These are phyloP conservation scores for Drosophila formosana DNA, from an alignment of 2,888 invertebrate species.

Conservation along the genomic window DNA sequence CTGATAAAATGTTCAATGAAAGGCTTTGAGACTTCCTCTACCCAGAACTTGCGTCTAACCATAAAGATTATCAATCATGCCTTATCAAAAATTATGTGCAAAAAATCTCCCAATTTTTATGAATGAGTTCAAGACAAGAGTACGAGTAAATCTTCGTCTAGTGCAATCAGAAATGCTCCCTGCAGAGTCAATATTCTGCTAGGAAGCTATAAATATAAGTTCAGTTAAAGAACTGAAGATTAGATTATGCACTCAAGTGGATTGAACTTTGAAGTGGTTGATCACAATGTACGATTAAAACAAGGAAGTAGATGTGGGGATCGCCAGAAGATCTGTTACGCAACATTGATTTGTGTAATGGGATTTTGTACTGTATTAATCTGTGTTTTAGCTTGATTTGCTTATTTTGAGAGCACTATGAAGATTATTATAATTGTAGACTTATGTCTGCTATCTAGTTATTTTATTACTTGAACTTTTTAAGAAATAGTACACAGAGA, in stretches of 20 bases:
- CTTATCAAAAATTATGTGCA: neutral
- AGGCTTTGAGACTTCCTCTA: too few species aligned
- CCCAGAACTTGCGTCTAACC: neutral
- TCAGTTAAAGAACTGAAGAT: conserved; percentile 3
- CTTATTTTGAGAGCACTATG: too few species aligned
- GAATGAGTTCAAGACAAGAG: conserved; percentile 4
- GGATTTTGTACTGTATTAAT: neutral
- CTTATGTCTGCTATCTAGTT: too few species aligned
- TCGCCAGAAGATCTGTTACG: too few species aligned
- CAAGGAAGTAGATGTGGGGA: neutral
- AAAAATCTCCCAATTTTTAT: neutral
- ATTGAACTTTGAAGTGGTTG: neutral
- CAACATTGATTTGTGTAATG: neutral
- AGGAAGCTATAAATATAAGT: neutral
- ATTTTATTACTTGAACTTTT: too few species aligned
- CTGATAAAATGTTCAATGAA: too few species aligned
- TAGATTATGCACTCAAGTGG: neutral
- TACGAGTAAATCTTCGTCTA: neutral
- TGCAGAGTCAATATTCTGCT: neutral
- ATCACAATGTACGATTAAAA: neutral
- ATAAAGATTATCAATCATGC: neutral
- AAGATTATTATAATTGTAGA: too few species aligned
- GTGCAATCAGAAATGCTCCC: neutral
- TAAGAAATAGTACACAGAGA: too few species aligned
- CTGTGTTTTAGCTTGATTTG: too few species aligned